phyloP scores from a whole-genome alignment of 23 tunicate species.

The Ascidia mentula region DNA sequence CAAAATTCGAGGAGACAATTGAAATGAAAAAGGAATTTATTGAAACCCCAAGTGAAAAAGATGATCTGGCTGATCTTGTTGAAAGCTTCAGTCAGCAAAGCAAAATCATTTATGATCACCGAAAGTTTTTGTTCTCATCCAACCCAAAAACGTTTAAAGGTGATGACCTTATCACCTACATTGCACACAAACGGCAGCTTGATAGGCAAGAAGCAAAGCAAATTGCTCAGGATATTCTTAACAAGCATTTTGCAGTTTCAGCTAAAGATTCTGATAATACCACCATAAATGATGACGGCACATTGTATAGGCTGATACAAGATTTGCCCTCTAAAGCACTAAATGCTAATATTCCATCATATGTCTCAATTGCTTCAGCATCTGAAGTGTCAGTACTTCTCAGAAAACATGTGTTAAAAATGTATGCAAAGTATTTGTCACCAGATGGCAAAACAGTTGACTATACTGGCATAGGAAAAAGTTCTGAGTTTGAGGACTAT shows the following conservation, averaged over 20 bases:
- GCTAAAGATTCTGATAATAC: neutral
- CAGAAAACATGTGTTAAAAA: conserved; percentile 54
- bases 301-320: conserved; percentile 59
- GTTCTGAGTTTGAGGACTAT: conserved; percentile 59
- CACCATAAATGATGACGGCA: conserved; percentile 58
- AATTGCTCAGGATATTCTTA: conserved; percentile 25
- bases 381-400: conserved; percentile 38
- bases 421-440: conserved; percentile 69
- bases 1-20: conserved; percentile 29
- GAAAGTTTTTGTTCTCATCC: conserved; percentile 18
- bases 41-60: conserved; percentile 16
- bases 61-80: conserved; percentile 67
- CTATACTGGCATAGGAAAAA: conserved; percentile 68
- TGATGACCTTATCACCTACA: conserved; percentile 31
- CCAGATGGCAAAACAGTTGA: conserved; percentile 79
- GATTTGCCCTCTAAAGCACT: conserved; percentile 65
- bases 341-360: conserved; percentile 53
- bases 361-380: conserved; percentile 22
- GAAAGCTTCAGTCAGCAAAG: conserved; percentile 38
- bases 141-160: conserved; percentile 34
- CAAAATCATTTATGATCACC: conserved; percentile 51
- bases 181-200: conserved; percentile 22
- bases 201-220: conserved; percentile 9
- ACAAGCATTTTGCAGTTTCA: conserved; percentile 24
- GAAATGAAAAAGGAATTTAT: neutral